Evolutionary conservation across 2,797 vertebrate genomes (phyloP).

Genomic region (Merluccius polli): DNA sequence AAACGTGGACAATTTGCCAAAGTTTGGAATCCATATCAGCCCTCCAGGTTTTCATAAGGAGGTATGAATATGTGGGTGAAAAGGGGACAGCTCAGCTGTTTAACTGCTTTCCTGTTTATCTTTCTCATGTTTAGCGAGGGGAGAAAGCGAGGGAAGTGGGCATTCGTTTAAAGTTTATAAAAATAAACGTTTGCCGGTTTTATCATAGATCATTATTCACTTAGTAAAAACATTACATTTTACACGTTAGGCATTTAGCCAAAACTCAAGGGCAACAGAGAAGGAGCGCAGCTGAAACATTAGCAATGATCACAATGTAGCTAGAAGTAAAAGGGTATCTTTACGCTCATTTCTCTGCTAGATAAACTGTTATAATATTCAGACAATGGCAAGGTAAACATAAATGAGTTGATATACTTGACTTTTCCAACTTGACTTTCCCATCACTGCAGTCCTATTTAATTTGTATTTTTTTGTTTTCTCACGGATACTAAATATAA

Average conservation of each 20-base stretch:
- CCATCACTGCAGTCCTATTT: neutral
- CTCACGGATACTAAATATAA: neutral
- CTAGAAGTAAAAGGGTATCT: neutral
- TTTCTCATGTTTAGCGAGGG: conserved; percentile 50
- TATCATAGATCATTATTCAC: conserved; percentile 47
- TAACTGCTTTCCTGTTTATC: conserved; percentile 64
- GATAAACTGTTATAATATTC: neutral
- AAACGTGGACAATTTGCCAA: conserved; percentile 45
- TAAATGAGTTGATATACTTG: neutral
- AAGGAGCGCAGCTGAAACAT: neutral
- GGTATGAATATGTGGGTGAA: conserved; percentile 50
- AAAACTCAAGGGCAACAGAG: neutral
- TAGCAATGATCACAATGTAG: neutral
- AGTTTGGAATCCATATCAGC: conserved; percentile 42
- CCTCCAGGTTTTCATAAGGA: conserved; percentile 54
- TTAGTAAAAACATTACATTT: conserved; percentile 45
- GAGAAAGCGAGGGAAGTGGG: conserved; percentile 59
- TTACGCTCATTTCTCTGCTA: neutral
- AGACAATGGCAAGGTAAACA: neutral
- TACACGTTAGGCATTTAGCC: conserved; percentile 28
- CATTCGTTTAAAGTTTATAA: conserved; percentile 57
- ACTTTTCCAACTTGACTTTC: neutral
- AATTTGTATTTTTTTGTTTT: neutral
- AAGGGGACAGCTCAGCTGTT: conserved; percentile 51
- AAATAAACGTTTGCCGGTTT: conserved; percentile 51